Evolutionary conservation across 64 coral and sea anemone species (phyloP).

Genomic region (Cladopsammia gracilis): DNA sequence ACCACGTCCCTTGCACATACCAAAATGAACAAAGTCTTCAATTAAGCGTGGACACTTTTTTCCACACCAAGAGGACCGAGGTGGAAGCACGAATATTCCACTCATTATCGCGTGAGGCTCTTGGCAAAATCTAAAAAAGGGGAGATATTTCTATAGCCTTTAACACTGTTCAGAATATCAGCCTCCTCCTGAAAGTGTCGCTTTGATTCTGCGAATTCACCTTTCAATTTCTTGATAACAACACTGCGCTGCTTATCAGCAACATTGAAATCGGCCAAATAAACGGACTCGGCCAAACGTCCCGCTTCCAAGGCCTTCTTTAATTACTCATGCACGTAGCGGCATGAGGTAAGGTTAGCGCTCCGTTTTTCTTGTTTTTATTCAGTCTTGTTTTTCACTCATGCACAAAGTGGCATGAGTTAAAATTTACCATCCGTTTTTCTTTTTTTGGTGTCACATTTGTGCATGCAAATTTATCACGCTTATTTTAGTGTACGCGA

Average conservation of each 20-base stretch:
- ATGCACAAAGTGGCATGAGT: too few relatives aligned
- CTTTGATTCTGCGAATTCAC: slow-evolving; percentile 37
- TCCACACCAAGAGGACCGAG: neutral
- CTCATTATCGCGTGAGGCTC: neutral
- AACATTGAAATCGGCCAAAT: slow-evolving; percentile 17
- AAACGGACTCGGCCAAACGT: slow-evolving; percentile 64
- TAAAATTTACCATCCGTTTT: too few relatives aligned
- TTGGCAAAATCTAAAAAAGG: neutral
- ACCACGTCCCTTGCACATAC: neutral
- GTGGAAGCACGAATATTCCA: slow-evolving; percentile 3
- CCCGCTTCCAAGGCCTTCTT: slow-evolving; percentile 34
- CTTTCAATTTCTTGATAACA: slow-evolving; percentile 56
- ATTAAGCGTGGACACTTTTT: neutral
- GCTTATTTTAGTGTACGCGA: too few relatives aligned
- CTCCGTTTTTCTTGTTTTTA: too few relatives aligned
- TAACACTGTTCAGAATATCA: slow-evolving; percentile 27
- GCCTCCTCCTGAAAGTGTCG: slow-evolving; percentile 52
- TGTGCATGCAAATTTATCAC: too few relatives aligned
- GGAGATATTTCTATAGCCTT: slow-evolving; percentile 37
- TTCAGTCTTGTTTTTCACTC: too few relatives aligned
- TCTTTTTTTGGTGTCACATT: too few relatives aligned
- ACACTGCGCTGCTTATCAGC: slow-evolving; percentile 20
- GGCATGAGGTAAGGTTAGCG: too few relatives aligned
- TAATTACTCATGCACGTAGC: too few relatives aligned
- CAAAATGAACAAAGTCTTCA: neutral